Evolutionary conservation across 2,888 invertebrate species (phyloP), one percentile per base, ranked within the genome.

Genomic region (Hyposoter didymator): DNA sequence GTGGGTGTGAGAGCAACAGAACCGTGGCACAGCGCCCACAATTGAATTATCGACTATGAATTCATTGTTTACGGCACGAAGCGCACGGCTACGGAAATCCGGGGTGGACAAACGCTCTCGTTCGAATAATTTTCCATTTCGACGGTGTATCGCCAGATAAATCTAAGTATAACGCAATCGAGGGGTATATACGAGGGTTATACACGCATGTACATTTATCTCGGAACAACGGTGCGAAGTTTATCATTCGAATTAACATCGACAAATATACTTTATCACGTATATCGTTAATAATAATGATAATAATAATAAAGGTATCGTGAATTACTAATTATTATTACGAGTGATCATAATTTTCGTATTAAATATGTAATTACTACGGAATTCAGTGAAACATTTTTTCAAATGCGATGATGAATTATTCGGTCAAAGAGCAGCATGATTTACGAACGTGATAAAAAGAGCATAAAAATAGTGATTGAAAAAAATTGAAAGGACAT

Each of bases 1-100:
- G 35, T 17, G 55, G 55, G 80, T 75, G 72, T 79, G 83, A 78
- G 76, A 85, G 79, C 49, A 78, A 75, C 84, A 75, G 80, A 78
- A 80, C 35, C 76, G 74, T 82, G 84, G 84, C 84, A 78, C 74
- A 52, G 74, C 78, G 78, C 82, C 84, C 84, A 69, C 84, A 85
- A 82, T 85, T 85, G 84, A 85, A 85, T 85, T 85, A 85, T 85
- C 84, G 84, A 78, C 84, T 82, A 85, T 85, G 84, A 85, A 85
- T 85, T 82, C 84, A 85, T 85, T 85, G 84, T 85, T 85, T 85
- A 82, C 82, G 78, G 84, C 64, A 59, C 74, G 78, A 85, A 82
- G 78, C 64, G 78, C 79, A 49, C 70, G 62, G 49, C 82, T 78
- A 78, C 82, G 84, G 84, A 85, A 82, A 82, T 85, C 82, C 84